Base-by-base conservation (phyloP, 2,113 vertebrate species). In the Muntiacus muntjak region DNA sequence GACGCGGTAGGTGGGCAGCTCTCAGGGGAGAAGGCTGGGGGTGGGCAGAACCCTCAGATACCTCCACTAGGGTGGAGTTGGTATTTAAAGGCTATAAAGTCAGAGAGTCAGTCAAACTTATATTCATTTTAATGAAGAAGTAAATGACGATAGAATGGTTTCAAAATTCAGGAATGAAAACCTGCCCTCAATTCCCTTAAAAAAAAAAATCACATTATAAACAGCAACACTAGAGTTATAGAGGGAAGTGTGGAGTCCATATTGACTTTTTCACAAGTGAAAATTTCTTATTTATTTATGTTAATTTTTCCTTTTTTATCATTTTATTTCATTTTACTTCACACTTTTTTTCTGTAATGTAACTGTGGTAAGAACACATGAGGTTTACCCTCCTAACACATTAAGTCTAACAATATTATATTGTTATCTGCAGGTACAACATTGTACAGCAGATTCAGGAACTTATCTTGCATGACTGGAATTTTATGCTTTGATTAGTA, bases 71-170 rank as follows among this genome's bases (percentile, higher is more conserved):
- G 21, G 3, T 40, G 19, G 45, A 52, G 2, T 21, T 92, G 94
- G 58, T 33, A 81, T 87, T 85, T 62, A 95, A 95, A 87, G 36
- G 36, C 60, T 93, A 16, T 62, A 36, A 74, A 71, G 15, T 89
- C n/a, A 83, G 33, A 45, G 5, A 79, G 58, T 14, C 58, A 5
- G 54, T 64, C 84, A 95, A 88, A 93, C n/a, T 52, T 81, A 54
- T 30, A 14, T 74, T 93, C 43, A 62, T 83, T 93, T 89, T 85
- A 57, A 21, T 86, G 71, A 92, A 87, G 26, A 93, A 94, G 87
- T 57, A 50, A 89, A 9, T 62, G 88, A 91, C 23, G 4, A 47
- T 1, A 17, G 10, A 28, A 10, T 67, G 85, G 55, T 86, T 96
- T 94, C 14, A 62, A 87, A 96, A 78, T n/a, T 81, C 87, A 95